Evolutionary conservation across 2,797 vertebrate genomes (phyloP).

Genomic region (Thunnus albacares): DNA sequence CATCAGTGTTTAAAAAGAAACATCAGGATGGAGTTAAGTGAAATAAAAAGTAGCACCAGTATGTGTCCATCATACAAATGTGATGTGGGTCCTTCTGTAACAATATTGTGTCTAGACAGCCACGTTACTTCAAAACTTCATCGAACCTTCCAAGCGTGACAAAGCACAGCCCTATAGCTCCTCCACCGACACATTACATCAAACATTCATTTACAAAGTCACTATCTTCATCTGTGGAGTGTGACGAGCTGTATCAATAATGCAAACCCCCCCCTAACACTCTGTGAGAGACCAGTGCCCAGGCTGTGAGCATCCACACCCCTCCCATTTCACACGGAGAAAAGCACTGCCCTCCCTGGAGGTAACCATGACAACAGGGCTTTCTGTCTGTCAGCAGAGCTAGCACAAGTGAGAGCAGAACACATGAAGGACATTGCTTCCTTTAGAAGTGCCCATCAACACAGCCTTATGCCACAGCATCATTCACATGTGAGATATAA

Average conservation of each 20-base stretch:
- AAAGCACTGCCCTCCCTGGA: conserved; percentile 46
- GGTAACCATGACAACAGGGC: conserved; percentile 77
- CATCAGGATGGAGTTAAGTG: neutral
- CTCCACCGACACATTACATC: conserved; percentile 43
- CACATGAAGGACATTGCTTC: neutral
- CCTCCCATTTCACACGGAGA: conserved; percentile 74
- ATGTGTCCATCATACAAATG: neutral
- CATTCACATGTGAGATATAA: neutral
- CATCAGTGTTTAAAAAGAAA: neutral
- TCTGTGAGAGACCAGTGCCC: neutral
- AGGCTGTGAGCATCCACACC: conserved; percentile 57
- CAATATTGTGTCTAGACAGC: conserved; percentile 34
- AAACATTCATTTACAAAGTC: conserved; percentile 74
- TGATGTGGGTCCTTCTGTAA: neutral
- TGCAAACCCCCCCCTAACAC: conserved; percentile 45
- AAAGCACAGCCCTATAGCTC: conserved; percentile 24
- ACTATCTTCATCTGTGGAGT: conserved; percentile 35
- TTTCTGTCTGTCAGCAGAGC: conserved; percentile 45
- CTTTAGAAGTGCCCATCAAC: conserved; percentile 7
- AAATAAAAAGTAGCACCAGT: neutral
- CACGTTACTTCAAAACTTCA: conserved; percentile 22
- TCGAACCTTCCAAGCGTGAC: conserved; percentile 32
- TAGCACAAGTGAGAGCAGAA: conserved; percentile 8
- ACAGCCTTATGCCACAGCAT: neutral
- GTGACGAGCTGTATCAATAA: conserved; percentile 71